These are phyloP conservation scores for Mycteria americana DNA, from an alignment of 2,797 vertebrate species.

Conservation along the genomic window DNA sequence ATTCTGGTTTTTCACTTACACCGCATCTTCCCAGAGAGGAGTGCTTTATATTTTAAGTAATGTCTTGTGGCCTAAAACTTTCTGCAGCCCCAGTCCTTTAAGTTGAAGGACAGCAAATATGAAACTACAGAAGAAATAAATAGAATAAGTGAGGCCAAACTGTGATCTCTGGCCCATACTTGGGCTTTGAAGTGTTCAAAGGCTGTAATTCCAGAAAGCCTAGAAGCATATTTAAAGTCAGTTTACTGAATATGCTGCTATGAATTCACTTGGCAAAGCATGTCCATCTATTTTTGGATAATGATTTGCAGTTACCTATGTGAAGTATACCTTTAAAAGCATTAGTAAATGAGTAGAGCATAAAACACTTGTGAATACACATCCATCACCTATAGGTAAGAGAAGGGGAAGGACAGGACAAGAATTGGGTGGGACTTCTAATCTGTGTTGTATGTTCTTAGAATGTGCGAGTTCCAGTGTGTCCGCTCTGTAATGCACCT, in stretches of 20 bases:
- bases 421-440: not conserved
- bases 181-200: not conserved
- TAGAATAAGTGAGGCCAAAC: not conserved
- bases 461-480: conserved; percentile 92
- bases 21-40: not conserved
- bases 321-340: not conserved
- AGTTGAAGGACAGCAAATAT: not conserved
- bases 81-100: not conserved
- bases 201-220: not conserved
- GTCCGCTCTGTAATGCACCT: conserved; percentile 86
- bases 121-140: not conserved
- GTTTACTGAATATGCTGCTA: not conserved
- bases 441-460: conserved; percentile 28
- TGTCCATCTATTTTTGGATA: not conserved
- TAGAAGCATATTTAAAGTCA: not conserved
- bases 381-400: fast-evolving
- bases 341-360: not conserved
- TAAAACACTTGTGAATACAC: not conserved
- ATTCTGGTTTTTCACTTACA: not conserved
- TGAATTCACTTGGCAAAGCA: not conserved
- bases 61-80: not conserved
- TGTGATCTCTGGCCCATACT: not conserved
- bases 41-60: not conserved
- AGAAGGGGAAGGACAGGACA: not conserved
- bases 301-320: not conserved